A percentile compares a stretch with the other conserved stretches of the same genome.
phyloP scores from a whole-genome alignment of 2,113 vertebrate species.

The Gracilinanus agilis region DNA sequence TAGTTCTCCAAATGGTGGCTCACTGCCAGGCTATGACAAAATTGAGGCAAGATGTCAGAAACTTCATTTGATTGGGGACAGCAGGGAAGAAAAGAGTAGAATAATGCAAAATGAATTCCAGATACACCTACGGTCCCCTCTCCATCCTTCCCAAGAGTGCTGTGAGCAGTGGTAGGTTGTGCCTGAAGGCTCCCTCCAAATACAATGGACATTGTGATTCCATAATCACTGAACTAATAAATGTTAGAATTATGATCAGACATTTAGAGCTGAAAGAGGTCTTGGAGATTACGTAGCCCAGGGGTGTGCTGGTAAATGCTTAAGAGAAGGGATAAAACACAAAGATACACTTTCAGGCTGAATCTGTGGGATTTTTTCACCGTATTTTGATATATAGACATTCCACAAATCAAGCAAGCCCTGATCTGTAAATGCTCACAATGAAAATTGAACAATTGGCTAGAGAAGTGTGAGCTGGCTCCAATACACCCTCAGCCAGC shows the following conservation, averaged over 20 bases:
- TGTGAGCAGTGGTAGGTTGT: not conserved
- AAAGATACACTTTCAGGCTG: not conserved
- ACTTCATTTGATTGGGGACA: not conserved
- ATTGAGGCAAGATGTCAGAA: not conserved
- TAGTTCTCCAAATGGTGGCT: not conserved
- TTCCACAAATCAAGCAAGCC: not conserved
- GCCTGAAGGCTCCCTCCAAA: not conserved
- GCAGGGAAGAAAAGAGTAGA: not conserved
- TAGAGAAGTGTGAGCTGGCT: not conserved
- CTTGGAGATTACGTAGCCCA: not conserved
- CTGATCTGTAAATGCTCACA: not conserved
- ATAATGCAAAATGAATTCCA: not conserved
- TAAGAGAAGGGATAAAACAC: not conserved
- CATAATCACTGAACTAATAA: not conserved
- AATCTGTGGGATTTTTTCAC: not conserved
- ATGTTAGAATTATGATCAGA: not conserved
- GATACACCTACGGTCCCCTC: not conserved
- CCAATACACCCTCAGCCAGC: not conserved
- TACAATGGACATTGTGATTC: not conserved
- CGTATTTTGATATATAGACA: not conserved
- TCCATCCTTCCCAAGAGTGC: not conserved
- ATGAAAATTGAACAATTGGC: not conserved
- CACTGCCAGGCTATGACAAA: not conserved
- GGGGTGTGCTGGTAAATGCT: too few relatives aligned
- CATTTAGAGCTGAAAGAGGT: not conserved